Conservation (phyloP, 1,140 invertebrate genomes). For the Andrena cerasifolii region DNA sequence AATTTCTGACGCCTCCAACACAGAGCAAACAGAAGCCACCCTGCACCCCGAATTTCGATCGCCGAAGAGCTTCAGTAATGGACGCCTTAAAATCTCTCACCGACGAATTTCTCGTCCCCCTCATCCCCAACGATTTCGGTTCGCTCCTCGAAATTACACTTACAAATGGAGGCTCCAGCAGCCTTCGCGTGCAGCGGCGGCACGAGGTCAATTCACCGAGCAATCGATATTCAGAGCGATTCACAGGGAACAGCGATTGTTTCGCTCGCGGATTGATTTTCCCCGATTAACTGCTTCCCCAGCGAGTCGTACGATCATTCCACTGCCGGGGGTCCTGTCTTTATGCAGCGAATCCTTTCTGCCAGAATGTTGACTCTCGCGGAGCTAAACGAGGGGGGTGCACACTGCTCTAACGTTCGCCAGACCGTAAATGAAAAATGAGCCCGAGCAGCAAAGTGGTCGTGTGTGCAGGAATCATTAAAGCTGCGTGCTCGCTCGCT, state of each 20-base stretch:
- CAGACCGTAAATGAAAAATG: too few species aligned
- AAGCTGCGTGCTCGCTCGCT: too few species aligned
- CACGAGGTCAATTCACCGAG: slow-evolving; percentile 1
- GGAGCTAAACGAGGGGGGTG: too few species aligned
- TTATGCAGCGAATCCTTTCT: background rate
- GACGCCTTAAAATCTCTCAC: too few species aligned
- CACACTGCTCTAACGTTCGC: too few species aligned
- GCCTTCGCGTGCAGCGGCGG: background rate
- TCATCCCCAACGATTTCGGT: too few species aligned
- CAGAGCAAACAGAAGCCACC: too few species aligned
- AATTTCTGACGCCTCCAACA: too few species aligned
- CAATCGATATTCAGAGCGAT: slow-evolving; percentile 31
- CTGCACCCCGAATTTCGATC: too few species aligned
- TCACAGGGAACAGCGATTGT: slow-evolving; percentile 25
- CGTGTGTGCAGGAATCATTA: too few species aligned
- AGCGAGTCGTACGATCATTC: slow-evolving; percentile 13
- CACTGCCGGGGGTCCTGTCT: background rate
- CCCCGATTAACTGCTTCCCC: slow-evolving; percentile 12
- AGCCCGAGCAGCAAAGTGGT: too few species aligned
- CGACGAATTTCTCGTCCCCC: background rate
- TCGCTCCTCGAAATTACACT: slow-evolving; percentile 25
- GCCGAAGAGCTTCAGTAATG: too few species aligned
- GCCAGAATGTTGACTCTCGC: background rate
- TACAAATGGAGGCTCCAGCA: slow-evolving; percentile 2
- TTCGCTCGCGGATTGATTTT: slow-evolving; percentile 37